Conservation (phyloP, 1,140 invertebrate species). For the Aphaenogaster ashmeadi region DNA sequence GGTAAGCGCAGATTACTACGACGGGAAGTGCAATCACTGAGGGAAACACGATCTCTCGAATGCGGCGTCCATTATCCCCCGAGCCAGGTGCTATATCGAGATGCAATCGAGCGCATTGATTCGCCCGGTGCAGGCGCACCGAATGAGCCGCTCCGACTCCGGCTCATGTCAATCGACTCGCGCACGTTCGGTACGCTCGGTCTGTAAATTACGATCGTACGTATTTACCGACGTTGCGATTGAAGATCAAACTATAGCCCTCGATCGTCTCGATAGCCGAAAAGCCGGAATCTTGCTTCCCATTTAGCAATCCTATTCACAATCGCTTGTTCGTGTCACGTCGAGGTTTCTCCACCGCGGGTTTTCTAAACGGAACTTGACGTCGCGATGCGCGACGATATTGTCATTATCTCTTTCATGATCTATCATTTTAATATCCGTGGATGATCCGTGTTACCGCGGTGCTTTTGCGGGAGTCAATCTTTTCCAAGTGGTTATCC, state of each 20-base stretch:
- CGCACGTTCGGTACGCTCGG: background rate
- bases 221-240: background rate
- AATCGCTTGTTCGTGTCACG: background rate
- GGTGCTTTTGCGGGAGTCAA: background rate
- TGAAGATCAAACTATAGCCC: background rate
- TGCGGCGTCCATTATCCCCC: constrained; percentile 35
- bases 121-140: constrained; percentile 16
- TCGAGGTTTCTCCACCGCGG: background rate
- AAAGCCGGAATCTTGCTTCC: background rate
- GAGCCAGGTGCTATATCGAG: constrained; percentile 34
- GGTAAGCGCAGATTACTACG: background rate
- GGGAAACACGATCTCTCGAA: constrained; percentile 15
- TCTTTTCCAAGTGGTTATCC: constrained; percentile 11
- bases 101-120: constrained; percentile 54
- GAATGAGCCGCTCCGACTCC: background rate
- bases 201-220: background rate
- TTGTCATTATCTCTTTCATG: background rate
- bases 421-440: constrained; percentile 12
- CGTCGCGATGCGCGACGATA: background rate
- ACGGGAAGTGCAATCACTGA: constrained; percentile 14
- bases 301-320: background rate
- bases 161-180: constrained; percentile 21
- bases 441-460: background rate
- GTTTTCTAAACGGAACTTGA: background rate
- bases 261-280: background rate